Percentiles rank a stretch among this genome's conserved stretches.
phyloP scores from a whole-genome alignment of 2,797 vertebrate genomes.

The Spinibarbus caldwelli region DNA sequence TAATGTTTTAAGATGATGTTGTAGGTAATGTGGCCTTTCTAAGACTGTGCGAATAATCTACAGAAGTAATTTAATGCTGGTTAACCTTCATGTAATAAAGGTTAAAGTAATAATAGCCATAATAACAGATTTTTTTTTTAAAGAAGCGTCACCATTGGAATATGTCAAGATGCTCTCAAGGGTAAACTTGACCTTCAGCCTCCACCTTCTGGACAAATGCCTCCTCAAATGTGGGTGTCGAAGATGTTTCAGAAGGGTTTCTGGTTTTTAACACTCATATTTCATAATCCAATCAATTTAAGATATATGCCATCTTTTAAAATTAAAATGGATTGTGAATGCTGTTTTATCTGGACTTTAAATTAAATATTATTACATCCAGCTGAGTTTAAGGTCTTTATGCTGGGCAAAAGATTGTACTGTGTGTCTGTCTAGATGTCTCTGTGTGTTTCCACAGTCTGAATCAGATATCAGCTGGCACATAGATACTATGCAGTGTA shows the following conservation, averaged over 20 bases:
- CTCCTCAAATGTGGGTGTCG: no score
- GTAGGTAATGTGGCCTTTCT: background rate
- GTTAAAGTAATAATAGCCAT: slow-evolving; percentile 21
- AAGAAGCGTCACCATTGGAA: background rate
- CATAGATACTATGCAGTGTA: slow-evolving; percentile 3
- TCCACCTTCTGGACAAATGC: slow-evolving; percentile 1
- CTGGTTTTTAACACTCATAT: background rate
- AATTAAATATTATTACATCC: background rate
- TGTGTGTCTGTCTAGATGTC: background rate
- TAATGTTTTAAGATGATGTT: no score
- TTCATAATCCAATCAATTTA: background rate
- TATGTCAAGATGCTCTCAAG: slow-evolving; percentile 25
- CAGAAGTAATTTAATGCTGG: background rate
- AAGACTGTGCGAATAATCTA: background rate
- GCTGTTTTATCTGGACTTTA: slow-evolving; percentile 11
- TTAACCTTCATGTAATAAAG: slow-evolving; percentile 32
- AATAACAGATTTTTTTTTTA: slow-evolving; percentile 13
- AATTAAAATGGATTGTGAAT: background rate
- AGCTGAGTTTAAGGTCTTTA: slow-evolving; percentile 1
- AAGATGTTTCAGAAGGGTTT: no score
- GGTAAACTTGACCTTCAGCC: slow-evolving; percentile 18
- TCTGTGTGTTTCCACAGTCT: slow-evolving; percentile 7
- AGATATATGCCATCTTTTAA: background rate
- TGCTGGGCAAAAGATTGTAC: background rate
- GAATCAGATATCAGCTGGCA: slow-evolving; percentile 18